Base-by-base conservation (phyloP, 1,140 invertebrate species). In the Lepidurus packardi region DNA sequence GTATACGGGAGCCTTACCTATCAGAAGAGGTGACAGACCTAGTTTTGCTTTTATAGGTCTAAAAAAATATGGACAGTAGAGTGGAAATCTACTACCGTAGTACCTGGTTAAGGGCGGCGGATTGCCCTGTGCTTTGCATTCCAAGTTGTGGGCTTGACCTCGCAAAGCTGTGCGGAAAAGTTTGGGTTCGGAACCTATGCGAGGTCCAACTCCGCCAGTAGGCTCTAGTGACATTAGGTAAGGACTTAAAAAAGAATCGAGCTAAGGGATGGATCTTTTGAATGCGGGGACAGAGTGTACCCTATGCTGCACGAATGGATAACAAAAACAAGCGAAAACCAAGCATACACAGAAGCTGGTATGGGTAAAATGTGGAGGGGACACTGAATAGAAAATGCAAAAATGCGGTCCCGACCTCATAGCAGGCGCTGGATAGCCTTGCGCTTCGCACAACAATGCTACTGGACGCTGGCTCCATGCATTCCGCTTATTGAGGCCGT, bases 391-490 rank as follows among this genome's bases (percentile, higher is more conserved):
- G 34, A 75, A 41, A 43, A 75, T 75, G 43, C 74, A 75, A 75
- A 75, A 43, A 75, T 41, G 34, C 34, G 74, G 45, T 45, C 47
- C 41, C 45, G 25, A 88, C 87, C 86, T 87, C 83, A 86, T 87
- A 77, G 81, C 81, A 76, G 89, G 89, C 75, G 87, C 85, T 45
- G 89, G 89, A 82, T 87, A 89, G 75, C 87, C 87, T 85, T 91
- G 90, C 73, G 89, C 90, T 81, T 90, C 89, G 82, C 90, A 91
- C 73, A 91, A 85, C 76, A 91, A 78, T 73, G 24, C 78, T 34
- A 73, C 43, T 73, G 34, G 77, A 80, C 53, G 43, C 75, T 74
- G 43, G 76, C 45, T 13, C 79, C 80, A 11, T 74, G 24, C 43
- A 77, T 44, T 47, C 43, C 76, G 21, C 41, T 21, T 75, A 74